phyloP scores from a whole-genome alignment of 2,888 invertebrate species.

The Alitta virens region DNA sequence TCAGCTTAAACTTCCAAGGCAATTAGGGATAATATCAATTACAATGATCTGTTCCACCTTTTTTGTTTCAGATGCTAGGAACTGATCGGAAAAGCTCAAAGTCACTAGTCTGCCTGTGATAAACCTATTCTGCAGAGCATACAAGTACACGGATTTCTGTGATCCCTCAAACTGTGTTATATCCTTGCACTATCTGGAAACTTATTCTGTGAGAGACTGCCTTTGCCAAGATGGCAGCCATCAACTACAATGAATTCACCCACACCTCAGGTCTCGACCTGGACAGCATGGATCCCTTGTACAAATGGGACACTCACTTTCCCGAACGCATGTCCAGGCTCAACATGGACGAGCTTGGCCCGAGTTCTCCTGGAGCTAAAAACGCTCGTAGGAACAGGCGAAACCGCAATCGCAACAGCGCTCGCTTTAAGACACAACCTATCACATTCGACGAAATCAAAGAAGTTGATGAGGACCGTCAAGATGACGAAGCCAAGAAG shows the following conservation, averaged over 20 bases:
- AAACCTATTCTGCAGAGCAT: no score
- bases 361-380: slow-evolving; percentile 16
- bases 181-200: no score
- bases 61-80: no score
- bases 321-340: slow-evolving; percentile 68
- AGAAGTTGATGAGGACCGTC: slow-evolving; percentile 70
- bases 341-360: slow-evolving; percentile 55
- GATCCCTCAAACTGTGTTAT: no score
- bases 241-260: slow-evolving; percentile 29
- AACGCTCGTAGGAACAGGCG: slow-evolving; percentile 27
- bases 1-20: no score
- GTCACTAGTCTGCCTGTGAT: no score
- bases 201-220: no score
- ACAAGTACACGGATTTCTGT: no score
- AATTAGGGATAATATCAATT: no score
- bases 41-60: no score
- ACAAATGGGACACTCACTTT: slow-evolving; percentile 67
- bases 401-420: slow-evolving; percentile 58
- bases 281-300: slow-evolving; percentile 43
- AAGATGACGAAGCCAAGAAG: slow-evolving; percentile 55
- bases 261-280: slow-evolving; percentile 19
- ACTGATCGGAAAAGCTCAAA: no score
- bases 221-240: slow-evolving; percentile 5
- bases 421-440: slow-evolving; percentile 69
- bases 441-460: slow-evolving; percentile 76